phyloP scores from a whole-genome alignment of 2,797 vertebrate species.

The Miopithecus talapoin region DNA sequence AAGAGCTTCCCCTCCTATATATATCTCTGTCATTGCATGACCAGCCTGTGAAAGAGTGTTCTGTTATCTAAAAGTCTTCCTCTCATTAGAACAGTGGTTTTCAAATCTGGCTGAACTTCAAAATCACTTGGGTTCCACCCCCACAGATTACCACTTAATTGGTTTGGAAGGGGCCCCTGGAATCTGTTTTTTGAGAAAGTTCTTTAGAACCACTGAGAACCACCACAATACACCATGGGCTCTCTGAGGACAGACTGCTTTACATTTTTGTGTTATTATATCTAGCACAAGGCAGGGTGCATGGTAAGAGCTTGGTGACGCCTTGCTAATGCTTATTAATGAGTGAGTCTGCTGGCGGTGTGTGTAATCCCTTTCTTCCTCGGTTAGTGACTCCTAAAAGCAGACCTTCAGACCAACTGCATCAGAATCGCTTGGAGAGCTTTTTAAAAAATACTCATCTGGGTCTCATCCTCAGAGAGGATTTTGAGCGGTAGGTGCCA shows the following conservation, averaged over 20 bases:
- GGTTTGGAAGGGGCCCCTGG: background rate
- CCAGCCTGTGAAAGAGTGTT: background rate
- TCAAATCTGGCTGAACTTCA: slow-evolving; percentile 8
- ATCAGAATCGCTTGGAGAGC: background rate
- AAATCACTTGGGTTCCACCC: background rate
- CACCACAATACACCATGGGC: background rate
- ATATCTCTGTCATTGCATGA: background rate
- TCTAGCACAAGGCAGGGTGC: background rate
- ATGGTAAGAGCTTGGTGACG: background rate
- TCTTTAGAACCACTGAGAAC: background rate
- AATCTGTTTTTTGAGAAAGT: background rate
- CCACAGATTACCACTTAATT: background rate
- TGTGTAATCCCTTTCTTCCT: background rate
- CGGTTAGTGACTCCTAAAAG: background rate
- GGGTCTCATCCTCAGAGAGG: background rate
- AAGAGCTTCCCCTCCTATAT: background rate
- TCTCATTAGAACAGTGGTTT: background rate
- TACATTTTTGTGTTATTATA: background rate
- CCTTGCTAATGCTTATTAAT: background rate
- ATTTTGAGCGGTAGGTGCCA: background rate
- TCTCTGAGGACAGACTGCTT: background rate
- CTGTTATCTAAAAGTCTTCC: background rate
- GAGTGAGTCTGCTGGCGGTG: background rate
- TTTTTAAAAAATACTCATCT: background rate
- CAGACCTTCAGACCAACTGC: background rate